A percentile compares a stretch with the other conserved stretches of the same genome.
Conservation (phyloP, 2,113 vertebrate genomes). For the Passer domesticus region DNA sequence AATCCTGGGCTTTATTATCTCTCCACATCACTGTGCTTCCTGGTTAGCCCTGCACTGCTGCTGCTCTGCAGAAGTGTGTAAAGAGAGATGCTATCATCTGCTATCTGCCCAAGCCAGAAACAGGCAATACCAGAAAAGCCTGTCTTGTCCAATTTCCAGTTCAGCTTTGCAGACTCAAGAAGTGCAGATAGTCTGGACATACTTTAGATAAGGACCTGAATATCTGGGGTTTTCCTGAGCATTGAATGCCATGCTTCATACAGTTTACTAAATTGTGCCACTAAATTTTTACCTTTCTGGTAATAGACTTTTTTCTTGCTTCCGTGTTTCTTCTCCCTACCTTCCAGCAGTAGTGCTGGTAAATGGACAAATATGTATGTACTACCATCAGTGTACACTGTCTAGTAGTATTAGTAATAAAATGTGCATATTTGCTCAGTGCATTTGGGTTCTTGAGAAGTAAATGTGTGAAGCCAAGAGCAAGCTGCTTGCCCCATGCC, state of each 20-base stretch:
- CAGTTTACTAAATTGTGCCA: conserved; percentile 36
- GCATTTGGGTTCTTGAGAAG: background rate
- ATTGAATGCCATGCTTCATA: background rate
- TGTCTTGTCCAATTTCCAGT: conserved; percentile 64
- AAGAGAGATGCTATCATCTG: conserved; percentile 57
- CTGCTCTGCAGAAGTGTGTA: background rate
- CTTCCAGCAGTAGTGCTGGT: background rate
- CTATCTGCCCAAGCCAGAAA: conserved; percentile 65
- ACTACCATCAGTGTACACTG: background rate
- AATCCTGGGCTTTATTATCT: background rate
- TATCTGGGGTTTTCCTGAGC: conserved; percentile 49
- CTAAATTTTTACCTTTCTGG: conserved; percentile 16
- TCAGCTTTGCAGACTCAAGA: conserved; percentile 59
- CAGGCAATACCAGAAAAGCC: conserved; percentile 59
- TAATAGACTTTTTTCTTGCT: conserved; percentile 22
- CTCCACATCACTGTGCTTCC: conserved; percentile 7
- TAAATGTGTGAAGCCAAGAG: background rate
- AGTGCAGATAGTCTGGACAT: conserved; percentile 62
- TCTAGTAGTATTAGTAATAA: background rate
- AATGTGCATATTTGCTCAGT: background rate
- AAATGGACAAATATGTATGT: background rate
- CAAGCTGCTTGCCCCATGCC: background rate
- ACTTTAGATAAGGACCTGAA: conserved; percentile 64
- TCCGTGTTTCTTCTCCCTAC: background rate
- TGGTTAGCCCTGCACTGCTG: background rate